phyloP scores from a whole-genome alignment of 2,888 invertebrate species.

The Calliopum simillimum region DNA sequence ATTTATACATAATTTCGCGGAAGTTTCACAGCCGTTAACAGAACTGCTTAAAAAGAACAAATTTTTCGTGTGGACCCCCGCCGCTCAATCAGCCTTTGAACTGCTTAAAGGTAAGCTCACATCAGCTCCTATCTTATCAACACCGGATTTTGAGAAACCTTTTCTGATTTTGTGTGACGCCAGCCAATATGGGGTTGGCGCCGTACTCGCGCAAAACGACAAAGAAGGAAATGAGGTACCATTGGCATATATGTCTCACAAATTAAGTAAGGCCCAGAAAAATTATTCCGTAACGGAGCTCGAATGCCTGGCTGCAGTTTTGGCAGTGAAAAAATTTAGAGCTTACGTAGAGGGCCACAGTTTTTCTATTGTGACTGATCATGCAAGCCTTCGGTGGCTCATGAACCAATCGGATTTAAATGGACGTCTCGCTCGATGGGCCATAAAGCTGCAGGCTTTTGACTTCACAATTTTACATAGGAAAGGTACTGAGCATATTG shows the following conservation, averaged over 20 bases:
- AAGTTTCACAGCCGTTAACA: slow-evolving; percentile 19
- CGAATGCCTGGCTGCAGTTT: no score
- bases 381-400: slow-evolving; percentile 13
- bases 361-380: background rate
- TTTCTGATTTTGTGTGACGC: no score
- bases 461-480: background rate
- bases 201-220: slow-evolving; percentile 32
- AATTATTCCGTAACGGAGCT: no score
- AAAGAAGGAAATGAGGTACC: slow-evolving; percentile 23
- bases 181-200: no score
- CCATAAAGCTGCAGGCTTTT: background rate
- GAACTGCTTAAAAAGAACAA: slow-evolving; percentile 12
- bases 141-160: slow-evolving; percentile 33
- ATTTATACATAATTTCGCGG: slow-evolving; percentile 19
- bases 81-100: slow-evolving; percentile 15
- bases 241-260: slow-evolving; percentile 27
- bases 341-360: slow-evolving; percentile 7
- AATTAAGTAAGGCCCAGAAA: no score
- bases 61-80: background rate
- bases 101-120: background rate
- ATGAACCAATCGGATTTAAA: slow-evolving; percentile 2
- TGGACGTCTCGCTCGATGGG: background rate
- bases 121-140: slow-evolving; percentile 17
- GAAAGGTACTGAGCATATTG: background rate
- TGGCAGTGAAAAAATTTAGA: slow-evolving; percentile 9